A percentile compares a stretch with the other conserved stretches of the same genome.
Evolutionary conservation across 2,797 vertebrate species (phyloP).

Genomic region (Aldrovandia affinis): DNA sequence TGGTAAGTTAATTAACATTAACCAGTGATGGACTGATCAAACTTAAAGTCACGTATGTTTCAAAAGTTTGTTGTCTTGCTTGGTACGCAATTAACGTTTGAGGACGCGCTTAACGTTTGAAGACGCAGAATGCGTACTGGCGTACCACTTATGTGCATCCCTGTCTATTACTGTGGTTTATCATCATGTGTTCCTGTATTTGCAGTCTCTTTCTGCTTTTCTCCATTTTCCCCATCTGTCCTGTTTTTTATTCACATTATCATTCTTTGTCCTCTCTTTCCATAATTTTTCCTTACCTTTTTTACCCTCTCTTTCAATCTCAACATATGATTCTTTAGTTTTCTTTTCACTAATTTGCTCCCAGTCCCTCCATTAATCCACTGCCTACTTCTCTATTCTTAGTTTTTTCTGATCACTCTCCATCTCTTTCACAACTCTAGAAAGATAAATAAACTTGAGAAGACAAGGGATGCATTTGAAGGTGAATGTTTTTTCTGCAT

Average conservation of each 20-base stretch:
- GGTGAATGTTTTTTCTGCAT: not conserved
- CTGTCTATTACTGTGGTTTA: no score
- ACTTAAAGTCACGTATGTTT: no score
- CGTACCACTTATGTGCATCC: no score
- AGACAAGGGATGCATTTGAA: not conserved
- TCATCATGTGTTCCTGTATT: not conserved
- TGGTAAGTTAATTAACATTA: no score
- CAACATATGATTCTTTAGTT: not conserved
- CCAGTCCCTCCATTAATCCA: not conserved
- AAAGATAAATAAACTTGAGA: conserved; percentile 59
- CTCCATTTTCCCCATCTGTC: not conserved
- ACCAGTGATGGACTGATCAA: no score
- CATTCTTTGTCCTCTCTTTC: not conserved
- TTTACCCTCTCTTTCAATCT: not conserved
- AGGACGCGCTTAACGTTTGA: no score
- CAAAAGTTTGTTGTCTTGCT: no score
- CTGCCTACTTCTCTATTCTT: not conserved
- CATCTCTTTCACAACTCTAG: conserved; percentile 46
- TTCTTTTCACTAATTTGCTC: not conserved
- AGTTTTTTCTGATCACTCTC: not conserved
- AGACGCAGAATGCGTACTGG: no score
- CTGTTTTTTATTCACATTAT: not conserved
- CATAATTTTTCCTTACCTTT: not conserved
- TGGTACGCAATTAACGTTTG: no score
- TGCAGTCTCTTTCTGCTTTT: not conserved